Percentiles rank a stretch among this genome's conserved stretches.
Conservation (phyloP, 2,113 vertebrate species). For the Stegostoma tigrinum region DNA sequence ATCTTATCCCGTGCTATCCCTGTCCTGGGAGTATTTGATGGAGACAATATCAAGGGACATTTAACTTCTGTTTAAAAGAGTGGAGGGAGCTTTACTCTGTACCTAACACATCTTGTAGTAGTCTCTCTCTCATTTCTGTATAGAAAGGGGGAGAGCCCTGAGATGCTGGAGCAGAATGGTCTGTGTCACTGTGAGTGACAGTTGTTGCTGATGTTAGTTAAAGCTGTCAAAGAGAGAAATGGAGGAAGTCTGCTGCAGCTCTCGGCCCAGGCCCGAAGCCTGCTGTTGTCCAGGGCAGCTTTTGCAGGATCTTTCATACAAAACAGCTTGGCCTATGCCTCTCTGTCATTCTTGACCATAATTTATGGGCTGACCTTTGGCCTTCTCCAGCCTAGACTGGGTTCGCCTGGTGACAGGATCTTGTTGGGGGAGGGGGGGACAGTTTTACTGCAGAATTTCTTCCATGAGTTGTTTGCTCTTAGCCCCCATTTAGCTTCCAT, state of each 20-base stretch:
- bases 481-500: no score
- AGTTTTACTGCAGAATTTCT: no score
- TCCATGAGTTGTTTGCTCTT: no score
- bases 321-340: neutral
- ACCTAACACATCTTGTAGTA: neutral
- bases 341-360: neutral
- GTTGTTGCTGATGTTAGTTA: neutral
- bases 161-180: neutral
- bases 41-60: neutral
- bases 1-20: neutral
- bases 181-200: neutral
- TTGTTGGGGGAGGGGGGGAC: no score
- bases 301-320: neutral
- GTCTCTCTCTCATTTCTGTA: neutral
- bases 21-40: neutral
- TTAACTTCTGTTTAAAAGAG: neutral
- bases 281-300: no score
- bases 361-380: no score
- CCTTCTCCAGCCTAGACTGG: neutral
- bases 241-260: neutral
- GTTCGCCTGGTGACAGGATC: no score
- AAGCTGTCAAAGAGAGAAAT: neutral
- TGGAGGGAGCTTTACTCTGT: conserved; percentile 4
- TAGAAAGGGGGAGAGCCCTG: neutral
- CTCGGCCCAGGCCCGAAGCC: accelerated